These are phyloP conservation scores for Henicopernis longicauda DNA, from an alignment of 2,113 vertebrate species.

Conservation along the genomic window DNA sequence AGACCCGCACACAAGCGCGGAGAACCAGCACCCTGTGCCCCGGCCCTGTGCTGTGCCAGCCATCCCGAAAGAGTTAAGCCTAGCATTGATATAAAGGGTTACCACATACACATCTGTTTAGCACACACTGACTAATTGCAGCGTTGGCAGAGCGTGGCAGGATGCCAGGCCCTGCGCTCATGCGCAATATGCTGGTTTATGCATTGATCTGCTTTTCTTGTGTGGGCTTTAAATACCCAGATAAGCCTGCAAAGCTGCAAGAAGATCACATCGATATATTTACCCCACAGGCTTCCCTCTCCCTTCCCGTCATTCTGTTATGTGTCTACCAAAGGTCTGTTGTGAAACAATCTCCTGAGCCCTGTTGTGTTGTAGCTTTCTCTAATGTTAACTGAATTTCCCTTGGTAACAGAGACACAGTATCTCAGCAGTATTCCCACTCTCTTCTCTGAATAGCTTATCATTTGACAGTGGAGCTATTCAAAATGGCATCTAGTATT, in stretches of 20 bases:
- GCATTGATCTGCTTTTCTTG: constrained; percentile 11
- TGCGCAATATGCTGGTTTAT: not conserved
- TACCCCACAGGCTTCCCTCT: constrained; percentile 41
- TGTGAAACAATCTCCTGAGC: not conserved
- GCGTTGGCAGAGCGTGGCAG: not conserved
- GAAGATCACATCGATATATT: constrained; percentile 41
- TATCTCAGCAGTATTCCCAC: not conserved
- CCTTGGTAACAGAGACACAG: not conserved
- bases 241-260: constrained; percentile 31
- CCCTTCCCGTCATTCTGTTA: not conserved
- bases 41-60: not conserved
- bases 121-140: not conserved
- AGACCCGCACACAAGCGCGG: fast-evolving
- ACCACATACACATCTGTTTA: not conserved
- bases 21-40: not conserved
- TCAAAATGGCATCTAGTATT: constrained; percentile 50
- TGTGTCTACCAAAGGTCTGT: constrained; percentile 5
- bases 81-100: not conserved
- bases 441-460: not conserved
- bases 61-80: not conserved
- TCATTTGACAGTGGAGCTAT: not conserved
- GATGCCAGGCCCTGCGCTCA: not conserved
- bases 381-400: not conserved
- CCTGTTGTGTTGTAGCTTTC: not conserved
- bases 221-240: constrained; percentile 9